phyloP scores from a whole-genome alignment of 1,140 invertebrate species.

The Aradophagus sp. region DNA sequence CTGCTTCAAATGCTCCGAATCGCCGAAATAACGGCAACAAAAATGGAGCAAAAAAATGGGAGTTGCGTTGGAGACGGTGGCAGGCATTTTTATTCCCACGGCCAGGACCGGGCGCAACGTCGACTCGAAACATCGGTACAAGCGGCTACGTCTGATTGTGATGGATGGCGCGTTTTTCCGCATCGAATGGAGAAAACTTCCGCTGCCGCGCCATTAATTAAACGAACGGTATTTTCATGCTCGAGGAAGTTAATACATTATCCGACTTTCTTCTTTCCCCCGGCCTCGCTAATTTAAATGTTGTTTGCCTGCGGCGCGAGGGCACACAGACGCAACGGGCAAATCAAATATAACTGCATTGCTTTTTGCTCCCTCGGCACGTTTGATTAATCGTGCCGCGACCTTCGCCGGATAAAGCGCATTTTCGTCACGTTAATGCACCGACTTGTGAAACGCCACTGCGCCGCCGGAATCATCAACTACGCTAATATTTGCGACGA shows the following conservation, averaged over 20 bases:
- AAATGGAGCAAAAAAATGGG: too few relatives aligned
- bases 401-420: conserved; percentile 10
- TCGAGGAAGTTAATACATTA: conserved; percentile 58
- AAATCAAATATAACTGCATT: conserved; percentile 41
- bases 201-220: conserved; percentile 54
- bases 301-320: conserved; percentile 31
- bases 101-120: conserved; percentile 20
- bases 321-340: conserved; percentile 25
- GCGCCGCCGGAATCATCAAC: too few relatives aligned
- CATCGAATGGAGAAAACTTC: conserved; percentile 55
- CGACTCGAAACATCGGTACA: conserved; percentile 47
- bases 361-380: conserved; percentile 22
- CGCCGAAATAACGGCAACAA: too few relatives aligned
- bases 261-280: conserved; percentile 51
- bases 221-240: conserved; percentile 58
- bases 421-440: conserved; percentile 13
- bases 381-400: conserved; percentile 32
- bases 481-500: too few relatives aligned
- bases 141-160: conserved; percentile 56
- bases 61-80: conserved; percentile 18
- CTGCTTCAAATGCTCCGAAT: too few relatives aligned
- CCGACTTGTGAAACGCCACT: conserved; percentile 5
- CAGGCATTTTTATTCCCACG: conserved; percentile 41
- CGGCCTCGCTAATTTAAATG: conserved; percentile 52
- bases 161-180: conserved; percentile 55